phyloP scores from a whole-genome alignment of 1,140 invertebrate genomes.

The Ceratina japonica region DNA sequence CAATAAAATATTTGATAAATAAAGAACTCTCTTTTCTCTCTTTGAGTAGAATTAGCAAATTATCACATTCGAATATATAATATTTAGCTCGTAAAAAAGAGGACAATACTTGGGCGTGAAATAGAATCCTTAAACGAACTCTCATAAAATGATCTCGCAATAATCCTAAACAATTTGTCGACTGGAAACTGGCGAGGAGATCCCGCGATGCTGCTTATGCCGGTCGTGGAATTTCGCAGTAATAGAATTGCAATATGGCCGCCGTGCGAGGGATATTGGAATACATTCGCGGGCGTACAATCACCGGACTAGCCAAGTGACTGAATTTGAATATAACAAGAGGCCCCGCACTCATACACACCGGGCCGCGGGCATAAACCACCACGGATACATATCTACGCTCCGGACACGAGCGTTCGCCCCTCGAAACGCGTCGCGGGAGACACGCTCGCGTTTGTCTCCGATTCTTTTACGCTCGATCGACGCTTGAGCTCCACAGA shows the following conservation, averaged over 20 bases:
- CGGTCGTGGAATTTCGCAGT: conserved; percentile 65
- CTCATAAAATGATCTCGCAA: conserved; percentile 54
- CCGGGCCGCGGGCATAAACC: conserved; percentile 67
- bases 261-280: conserved; percentile 61
- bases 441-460: conserved; percentile 29
- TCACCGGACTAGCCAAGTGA: conserved; percentile 74
- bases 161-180: conserved; percentile 52
- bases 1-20: no score
- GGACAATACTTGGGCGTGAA: no score
- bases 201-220: conserved; percentile 51
- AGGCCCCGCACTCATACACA: conserved; percentile 64
- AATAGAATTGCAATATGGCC: conserved; percentile 62
- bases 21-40: no score
- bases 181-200: conserved; percentile 27
- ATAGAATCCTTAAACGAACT: no score
- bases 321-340: conserved; percentile 78
- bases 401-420: conserved; percentile 34
- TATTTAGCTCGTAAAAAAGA: no score
- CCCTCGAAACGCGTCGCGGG: conserved; percentile 40
- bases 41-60: no score
- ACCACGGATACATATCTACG: conserved; percentile 74
- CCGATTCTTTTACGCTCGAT: background rate
- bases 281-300: conserved; percentile 71
- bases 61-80: no score
- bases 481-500: no score